Base-by-base conservation (phyloP, 1,140 invertebrate species). In the Heliothis subflexa region DNA sequence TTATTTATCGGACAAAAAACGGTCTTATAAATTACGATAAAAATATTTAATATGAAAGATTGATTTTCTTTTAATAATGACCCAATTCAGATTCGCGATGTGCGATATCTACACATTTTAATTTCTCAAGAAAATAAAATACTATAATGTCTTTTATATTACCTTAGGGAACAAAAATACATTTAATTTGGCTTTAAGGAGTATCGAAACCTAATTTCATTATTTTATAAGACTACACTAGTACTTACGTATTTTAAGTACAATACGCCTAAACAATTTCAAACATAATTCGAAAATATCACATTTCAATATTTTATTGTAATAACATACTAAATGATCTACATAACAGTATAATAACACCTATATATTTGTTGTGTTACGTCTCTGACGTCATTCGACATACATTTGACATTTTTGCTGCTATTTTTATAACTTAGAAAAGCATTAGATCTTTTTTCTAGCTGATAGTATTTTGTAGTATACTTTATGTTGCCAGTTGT, bases 231-330 rank as follows among this genome's bases (percentile, higher is more conserved):
- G 40, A 28, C 25, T 33, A 16, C 13, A 21, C 54, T 50, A 54
- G 28, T 47, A 74, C 55, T 61, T 49, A 18, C 11, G 2, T 45
- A n/a, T 45, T 61, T 75, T 75, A 75, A 62, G 73, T 75, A 75
- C 73, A 50, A 62, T 28, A 64, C 14, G 33, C 71, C 40, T 47
- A 73, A 64, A 21, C 9, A 33, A 62, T 68, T 75, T 59, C 25
- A 64, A 61, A 75, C 57, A 68, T 68, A 75, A 75, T 75, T 75
- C 59, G 59, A 74, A 74, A 75, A 75, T 75, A 75, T 75, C 73
- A 75, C 73, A 75, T 75, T 64, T 64, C 45, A 50, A 62, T n/a
- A 74, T 50, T 50, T 64, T 18, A 52, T 49, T 61, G n/a, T 55
- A 49, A 9, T 14, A 70, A 70, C 49, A 33, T 47, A n/a, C 70